A percentile compares a stretch with the other conserved stretches of the same genome.
Evolutionary conservation across 2,113 vertebrate genomes (phyloP).

Genomic region (Pampusana beccarii): DNA sequence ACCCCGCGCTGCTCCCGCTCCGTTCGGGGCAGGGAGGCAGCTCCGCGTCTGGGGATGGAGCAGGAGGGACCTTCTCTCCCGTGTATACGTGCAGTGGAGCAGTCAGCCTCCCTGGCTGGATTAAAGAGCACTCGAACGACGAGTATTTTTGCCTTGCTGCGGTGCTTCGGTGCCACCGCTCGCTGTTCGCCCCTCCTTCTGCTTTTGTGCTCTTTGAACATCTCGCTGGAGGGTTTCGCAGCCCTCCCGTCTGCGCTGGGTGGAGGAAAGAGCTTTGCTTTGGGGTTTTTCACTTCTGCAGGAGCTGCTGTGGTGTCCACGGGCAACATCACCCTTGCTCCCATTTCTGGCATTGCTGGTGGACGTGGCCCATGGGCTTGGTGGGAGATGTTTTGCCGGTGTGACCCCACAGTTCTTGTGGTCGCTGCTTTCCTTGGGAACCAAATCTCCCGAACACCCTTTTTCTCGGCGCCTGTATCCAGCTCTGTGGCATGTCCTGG

Average conservation of each 20-base stretch:
- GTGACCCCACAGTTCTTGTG: neutral
- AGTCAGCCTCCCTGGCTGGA: neutral
- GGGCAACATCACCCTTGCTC: rapidly evolving
- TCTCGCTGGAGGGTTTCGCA: neutral
- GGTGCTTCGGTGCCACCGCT: neutral
- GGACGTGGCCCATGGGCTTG: rapidly evolving
- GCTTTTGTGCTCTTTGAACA: neutral
- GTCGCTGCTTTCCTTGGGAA: neutral
- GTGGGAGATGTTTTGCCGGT: neutral
- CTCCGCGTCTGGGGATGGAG: neutral
- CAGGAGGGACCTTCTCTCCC: neutral
- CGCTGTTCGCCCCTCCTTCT: neutral
- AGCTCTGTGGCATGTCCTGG: rapidly evolving
- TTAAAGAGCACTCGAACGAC: neutral
- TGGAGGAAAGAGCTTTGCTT: neutral
- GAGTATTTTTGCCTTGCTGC: neutral
- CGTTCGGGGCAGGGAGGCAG: neutral
- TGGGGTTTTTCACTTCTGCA: neutral
- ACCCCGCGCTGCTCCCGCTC: neutral
- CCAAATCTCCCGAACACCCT: rapidly evolving
- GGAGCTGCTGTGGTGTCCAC: rapidly evolving
- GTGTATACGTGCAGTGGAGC: rapidly evolving
- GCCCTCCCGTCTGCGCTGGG: neutral
- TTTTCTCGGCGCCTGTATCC: neutral
- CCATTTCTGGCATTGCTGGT: rapidly evolving